A percentile compares a stretch with the other conserved stretches of the same genome.
phyloP scores from a whole-genome alignment of 2,888 invertebrate species.

The Aporophyla nigra region DNA sequence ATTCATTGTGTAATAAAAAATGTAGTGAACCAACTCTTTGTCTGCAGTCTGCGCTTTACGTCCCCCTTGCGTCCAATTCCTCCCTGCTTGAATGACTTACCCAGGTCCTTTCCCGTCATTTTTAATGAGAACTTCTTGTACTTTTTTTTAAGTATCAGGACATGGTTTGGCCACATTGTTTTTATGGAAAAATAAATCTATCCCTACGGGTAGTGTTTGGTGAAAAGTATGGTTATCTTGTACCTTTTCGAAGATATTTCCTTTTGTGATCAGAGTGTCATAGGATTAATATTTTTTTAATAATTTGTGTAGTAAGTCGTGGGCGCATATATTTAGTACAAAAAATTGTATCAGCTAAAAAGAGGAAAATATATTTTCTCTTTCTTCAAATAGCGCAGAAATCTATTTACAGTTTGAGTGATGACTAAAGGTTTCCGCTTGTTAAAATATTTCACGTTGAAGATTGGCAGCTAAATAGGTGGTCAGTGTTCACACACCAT shows the following conservation, averaged over 20 bases:
- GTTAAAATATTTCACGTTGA: constrained; percentile 19
- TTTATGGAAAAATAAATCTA: constrained; percentile 9
- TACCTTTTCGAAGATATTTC: not conserved
- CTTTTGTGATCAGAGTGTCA: constrained; percentile 5
- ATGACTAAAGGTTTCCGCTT: constrained; percentile 1
- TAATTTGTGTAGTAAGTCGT: too few relatives aligned
- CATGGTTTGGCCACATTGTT: constrained; percentile 25
- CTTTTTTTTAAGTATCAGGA: constrained; percentile 23
- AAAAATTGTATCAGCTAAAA: too few relatives aligned
- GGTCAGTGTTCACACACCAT: not conserved
- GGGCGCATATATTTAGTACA: too few relatives aligned
- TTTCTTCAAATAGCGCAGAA: not conserved
- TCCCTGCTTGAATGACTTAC: constrained; percentile 64
- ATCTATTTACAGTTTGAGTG: not conserved
- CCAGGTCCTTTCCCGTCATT: constrained; percentile 66
- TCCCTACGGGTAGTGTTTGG: not conserved
- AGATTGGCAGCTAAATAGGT: constrained; percentile 19
- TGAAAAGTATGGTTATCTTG: not conserved
- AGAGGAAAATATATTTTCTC: not conserved
- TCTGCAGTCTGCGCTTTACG: constrained; percentile 68
- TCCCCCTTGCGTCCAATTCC: constrained; percentile 73
- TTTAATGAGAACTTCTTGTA: constrained; percentile 68
- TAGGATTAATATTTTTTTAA: too few relatives aligned
- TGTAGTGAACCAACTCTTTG: constrained; percentile 70
- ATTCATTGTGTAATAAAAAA: constrained; percentile 69